Evolutionary conservation across 2,113 vertebrate species (phyloP).

Genomic region (Nesospiza acunhae): DNA sequence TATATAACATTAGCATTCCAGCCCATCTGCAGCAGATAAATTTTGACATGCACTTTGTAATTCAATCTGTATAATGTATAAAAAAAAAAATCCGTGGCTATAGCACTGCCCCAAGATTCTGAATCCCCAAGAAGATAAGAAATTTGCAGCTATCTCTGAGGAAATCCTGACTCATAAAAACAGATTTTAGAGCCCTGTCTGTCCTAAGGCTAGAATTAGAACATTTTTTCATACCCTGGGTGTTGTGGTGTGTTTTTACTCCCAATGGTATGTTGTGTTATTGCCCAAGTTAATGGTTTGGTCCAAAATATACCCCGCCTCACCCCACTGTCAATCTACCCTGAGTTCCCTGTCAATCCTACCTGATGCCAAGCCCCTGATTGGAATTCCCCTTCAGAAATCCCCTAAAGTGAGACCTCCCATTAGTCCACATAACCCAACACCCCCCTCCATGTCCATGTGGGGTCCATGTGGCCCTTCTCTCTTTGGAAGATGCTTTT

Average conservation of each 20-base stretch:
- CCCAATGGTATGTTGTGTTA: not conserved
- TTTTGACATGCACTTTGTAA: not conserved
- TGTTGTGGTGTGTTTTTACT: not conserved
- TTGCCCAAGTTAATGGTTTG: not conserved
- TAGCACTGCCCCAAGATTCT: not conserved
- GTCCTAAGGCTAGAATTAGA: not conserved
- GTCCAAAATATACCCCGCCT: not conserved
- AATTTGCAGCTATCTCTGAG: not conserved
- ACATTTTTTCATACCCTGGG: not conserved
- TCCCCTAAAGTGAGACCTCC: not conserved
- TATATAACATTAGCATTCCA: not conserved
- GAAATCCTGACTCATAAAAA: not conserved
- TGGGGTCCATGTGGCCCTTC: not conserved
- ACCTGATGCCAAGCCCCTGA: not conserved
- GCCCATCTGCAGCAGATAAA: not conserved
- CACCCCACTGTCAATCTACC: not conserved
- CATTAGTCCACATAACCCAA: not conserved
- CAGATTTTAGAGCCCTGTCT: not conserved
- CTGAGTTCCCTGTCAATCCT: not conserved
- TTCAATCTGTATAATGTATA: not conserved
- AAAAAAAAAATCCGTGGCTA: not conserved
- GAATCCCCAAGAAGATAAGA: not conserved
- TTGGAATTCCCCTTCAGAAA: not conserved
- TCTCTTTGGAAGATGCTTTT: not conserved
- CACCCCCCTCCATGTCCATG: not conserved